Evolutionary conservation across 2,113 vertebrate species (phyloP), one percentile per base, ranked within the genome.

Genomic region (Drymodes brunneopygia): DNA sequence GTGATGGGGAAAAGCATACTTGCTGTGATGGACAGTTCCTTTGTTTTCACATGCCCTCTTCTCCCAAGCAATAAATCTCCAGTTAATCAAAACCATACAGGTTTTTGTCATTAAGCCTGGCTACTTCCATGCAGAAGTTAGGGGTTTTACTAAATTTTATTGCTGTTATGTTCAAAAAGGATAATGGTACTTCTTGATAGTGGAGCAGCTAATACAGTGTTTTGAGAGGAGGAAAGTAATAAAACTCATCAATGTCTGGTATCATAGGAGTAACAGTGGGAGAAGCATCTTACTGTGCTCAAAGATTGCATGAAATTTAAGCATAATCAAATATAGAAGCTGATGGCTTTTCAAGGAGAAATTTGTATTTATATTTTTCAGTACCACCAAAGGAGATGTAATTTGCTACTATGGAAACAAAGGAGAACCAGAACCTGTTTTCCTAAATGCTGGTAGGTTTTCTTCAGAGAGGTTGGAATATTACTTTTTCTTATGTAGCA

Each of bases 371-470:
- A 84, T 94, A 80, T 96, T 97, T 97, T 97, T 92, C 97, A 99
- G 98, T 96, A 99, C 98, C 94, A 95, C 98, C 96, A 99, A 98
- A 97, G 99, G 98, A 97, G 99, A 99, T 93, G 97, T 97, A 51
- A 88, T 99, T 98, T 99, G 98, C 98, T 99, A 99, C 98, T 99
- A 99, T 97, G 99, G 99, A 98, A 99, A 99, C 98, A 99, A 97
- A 97, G 99, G 99, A 95, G 98, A 98, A 54, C 91, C 98, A 25
- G 98, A 99, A 90, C 99, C 99, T 79, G 91, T 99, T 80, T 96
- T 86, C 97, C 97, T 99, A 87, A 98, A 97, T 78, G 97, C 99
- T 97, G 99, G 99, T 99, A 97, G 98, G 99, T 97, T 95, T 95
- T 86, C 93, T 85, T 91, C 40, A 66, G 58, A 74, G 85, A 81